Evolutionary conservation across 2,888 invertebrate genomes (phyloP).

Genomic region (Meloe dianella): DNA sequence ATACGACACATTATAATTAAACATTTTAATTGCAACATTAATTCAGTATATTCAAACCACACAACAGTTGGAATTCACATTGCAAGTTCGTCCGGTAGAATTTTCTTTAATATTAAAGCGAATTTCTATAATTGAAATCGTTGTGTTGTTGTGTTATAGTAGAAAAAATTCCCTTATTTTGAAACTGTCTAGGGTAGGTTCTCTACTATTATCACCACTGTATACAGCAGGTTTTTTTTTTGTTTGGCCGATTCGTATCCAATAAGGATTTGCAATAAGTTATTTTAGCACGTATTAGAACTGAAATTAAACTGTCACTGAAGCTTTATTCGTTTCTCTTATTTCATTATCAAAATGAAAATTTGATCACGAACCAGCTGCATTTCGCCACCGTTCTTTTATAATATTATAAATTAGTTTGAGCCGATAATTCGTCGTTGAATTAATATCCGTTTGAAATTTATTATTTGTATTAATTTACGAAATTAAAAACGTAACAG

Average conservation of each 20-base stretch:
- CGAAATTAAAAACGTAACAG: conserved; percentile 24
- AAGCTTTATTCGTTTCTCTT: conserved; percentile 29
- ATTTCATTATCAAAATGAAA: conserved; percentile 39
- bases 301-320: conserved; percentile 43
- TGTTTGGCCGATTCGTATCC: conserved; percentile 24
- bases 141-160: background rate
- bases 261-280: conserved; percentile 33
- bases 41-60: conserved; percentile 12
- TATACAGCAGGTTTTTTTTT: conserved; percentile 19
- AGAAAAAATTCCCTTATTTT: too few species aligned
- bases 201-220: background rate
- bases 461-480: conserved; percentile 23
- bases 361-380: conserved; percentile 43
- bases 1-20: conserved; percentile 22
- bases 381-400: conserved; percentile 26
- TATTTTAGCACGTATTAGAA: conserved; percentile 40
- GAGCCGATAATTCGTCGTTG: conserved; percentile 20
- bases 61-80: background rate
- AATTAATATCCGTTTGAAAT: conserved; percentile 24
- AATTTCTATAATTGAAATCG: background rate
- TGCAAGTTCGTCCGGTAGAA: background rate
- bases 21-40: conserved; percentile 28
- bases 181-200: background rate
- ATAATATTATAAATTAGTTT: conserved; percentile 24
- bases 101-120: background rate